A percentile compares a stretch with the other conserved stretches of the same genome.
These are phyloP conservation scores for Lynx canadensis DNA, from an alignment of 2,113 vertebrate genomes.

Conservation along the genomic window DNA sequence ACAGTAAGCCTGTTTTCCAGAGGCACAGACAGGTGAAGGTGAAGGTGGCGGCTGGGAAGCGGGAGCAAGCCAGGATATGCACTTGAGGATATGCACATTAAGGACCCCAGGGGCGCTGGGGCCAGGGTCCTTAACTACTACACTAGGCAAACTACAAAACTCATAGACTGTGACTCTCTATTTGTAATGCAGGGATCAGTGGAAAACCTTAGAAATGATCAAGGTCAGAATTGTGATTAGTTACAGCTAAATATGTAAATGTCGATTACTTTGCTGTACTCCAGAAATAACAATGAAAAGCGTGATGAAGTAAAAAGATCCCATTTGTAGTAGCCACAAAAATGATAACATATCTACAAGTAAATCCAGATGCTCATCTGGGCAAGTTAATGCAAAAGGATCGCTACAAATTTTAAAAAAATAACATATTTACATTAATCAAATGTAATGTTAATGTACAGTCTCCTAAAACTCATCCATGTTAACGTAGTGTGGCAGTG, in stretches of 20 bases:
- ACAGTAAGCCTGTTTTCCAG: neutral
- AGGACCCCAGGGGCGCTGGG: neutral
- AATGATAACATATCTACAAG: neutral
- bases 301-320: neutral
- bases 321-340: neutral
- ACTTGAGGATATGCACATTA: neutral
- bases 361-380: neutral
- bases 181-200: neutral
- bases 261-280: neutral
- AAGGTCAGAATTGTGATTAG: neutral
- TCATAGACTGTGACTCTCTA: neutral
- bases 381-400: neutral
- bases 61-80: neutral
- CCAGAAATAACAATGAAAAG: neutral
- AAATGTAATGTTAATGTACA: neutral
- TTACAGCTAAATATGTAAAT: neutral
- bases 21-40: neutral
- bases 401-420: neutral
- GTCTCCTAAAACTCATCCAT: neutral
- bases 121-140: neutral
- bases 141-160: neutral
- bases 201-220: neutral
- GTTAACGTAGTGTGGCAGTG: neutral
- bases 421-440: neutral
- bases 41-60: neutral